A percentile compares a stretch with the other conserved stretches of the same genome.
phyloP scores from a whole-genome alignment of 2,888 invertebrate genomes.

The Drosophila ustulata region DNA sequence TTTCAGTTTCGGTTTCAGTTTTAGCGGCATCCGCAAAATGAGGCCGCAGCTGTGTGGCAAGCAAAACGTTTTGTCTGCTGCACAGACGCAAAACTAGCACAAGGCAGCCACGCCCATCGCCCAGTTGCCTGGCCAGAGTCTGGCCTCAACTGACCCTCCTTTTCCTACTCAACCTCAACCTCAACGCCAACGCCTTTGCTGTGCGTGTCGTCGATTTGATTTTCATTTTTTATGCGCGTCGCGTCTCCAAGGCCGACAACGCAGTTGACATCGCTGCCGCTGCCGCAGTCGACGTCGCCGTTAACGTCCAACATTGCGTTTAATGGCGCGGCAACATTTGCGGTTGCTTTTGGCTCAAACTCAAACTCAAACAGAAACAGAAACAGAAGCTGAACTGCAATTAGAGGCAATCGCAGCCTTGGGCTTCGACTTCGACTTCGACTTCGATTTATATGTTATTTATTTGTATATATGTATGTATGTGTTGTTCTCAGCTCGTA shows the following conservation, averaged over 20 bases:
- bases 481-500: constrained; percentile 30
- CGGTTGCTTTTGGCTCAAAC: constrained; percentile 24
- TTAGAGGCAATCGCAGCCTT: constrained; percentile 39
- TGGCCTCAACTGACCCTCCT: constrained; percentile 1
- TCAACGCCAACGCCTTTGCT: constrained; percentile 52
- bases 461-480: constrained; percentile 9
- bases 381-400: constrained; percentile 36
- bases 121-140: background rate
- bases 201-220: constrained; percentile 73
- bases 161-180: constrained; percentile 4
- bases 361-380: constrained; percentile 5
- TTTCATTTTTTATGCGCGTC: constrained; percentile 69
- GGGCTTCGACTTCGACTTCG: constrained; percentile 15
- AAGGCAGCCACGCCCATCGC: constrained; percentile 42
- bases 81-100: constrained; percentile 66
- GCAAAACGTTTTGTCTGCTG: constrained; percentile 56
- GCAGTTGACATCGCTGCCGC: constrained; percentile 44
- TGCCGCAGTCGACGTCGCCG: constrained; percentile 1
- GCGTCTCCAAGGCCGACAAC: constrained; percentile 62
- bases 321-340: constrained; percentile 63
- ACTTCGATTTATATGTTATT: constrained; percentile 14
- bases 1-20: constrained; percentile 41
- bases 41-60: constrained; percentile 59
- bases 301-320: constrained; percentile 36
- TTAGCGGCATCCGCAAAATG: constrained; percentile 58